Base-by-base conservation (phyloP, 2,113 vertebrate genomes). In the Planiliza haematocheilus region DNA sequence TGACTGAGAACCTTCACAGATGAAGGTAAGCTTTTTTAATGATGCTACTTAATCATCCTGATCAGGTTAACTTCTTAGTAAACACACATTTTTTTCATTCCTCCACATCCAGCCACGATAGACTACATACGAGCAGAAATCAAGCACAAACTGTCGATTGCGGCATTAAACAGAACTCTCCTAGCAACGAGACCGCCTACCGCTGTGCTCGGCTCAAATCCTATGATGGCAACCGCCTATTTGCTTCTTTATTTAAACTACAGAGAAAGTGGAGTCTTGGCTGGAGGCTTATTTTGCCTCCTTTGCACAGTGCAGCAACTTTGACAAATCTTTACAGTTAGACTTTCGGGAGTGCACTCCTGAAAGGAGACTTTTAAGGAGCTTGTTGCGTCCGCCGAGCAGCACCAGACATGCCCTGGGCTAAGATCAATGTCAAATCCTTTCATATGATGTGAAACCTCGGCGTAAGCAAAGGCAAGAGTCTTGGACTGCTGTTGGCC, bases 151-250 rank as follows among this genome's bases (percentile, higher is more conserved):
- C 84, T 76, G 48, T 63, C 84, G 69, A 70, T 78, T 84, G 78
- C 73, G 70, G 76, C 62, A 62, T 76, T 76, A 82, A 84, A 81
- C 76, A 84, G 67, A 86, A 71, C 56, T 81, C 70, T 84, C 83
- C 75, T 82, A 75, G 76, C 81, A 87, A 82, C 72, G 51, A 76
- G 67, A 45, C 71, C 56, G 60, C 53, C 75, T 75, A 73, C 63
- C 74, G 63, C 75, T 62, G 60, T 53, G 77, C 61, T 71, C 14
- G 74, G 59, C 53, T 80, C 53, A 68, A 60, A 79, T 57, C 64
- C 68, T 53, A 58, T 11, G 52, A 84, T 62, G 66, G 57, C 60
- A 72, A 53, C 60, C 13, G 45, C 67, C 60, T 71, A 41, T 53
- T 77, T 4, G 3, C 82, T 64, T 79, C 43, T 76, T 66, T 78